Percentiles rank a stretch among this genome's conserved stretches.
phyloP scores from a whole-genome alignment of 2,888 invertebrate genomes.

The Xanthostigma xanthostigma region DNA sequence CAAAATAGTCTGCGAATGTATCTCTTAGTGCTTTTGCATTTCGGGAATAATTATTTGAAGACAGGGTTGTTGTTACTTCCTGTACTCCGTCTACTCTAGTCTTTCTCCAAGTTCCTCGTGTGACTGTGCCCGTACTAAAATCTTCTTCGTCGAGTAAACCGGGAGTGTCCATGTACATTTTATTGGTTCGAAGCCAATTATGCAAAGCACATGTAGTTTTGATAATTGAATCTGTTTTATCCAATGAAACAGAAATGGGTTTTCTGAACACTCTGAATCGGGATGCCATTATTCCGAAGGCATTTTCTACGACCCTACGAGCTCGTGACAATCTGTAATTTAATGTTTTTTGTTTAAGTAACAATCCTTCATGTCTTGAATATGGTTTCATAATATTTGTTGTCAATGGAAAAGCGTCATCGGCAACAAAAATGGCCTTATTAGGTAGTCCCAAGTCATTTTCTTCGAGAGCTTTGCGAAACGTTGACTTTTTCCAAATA shows the following conservation, averaged over 20 bases:
- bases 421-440: constrained; percentile 2
- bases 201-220: too few relatives aligned
- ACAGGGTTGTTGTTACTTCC: constrained; percentile 15
- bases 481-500: constrained; percentile 6
- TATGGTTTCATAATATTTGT: not conserved
- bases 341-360: constrained; percentile 3
- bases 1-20: not conserved
- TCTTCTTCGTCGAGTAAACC: constrained; percentile 16
- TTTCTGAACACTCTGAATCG: constrained; percentile 15
- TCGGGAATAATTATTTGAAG: constrained; percentile 16
- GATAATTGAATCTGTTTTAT: constrained; percentile 12
- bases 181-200: too few relatives aligned
- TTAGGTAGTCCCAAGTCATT: constrained; percentile 6
- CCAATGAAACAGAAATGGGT: constrained; percentile 11
- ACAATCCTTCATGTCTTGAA: not conserved
- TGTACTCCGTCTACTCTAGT: constrained; percentile 14
- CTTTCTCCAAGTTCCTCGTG: constrained; percentile 14
- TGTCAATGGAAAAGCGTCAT: constrained; percentile 2
- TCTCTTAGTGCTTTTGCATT: constrained; percentile 14
- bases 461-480: constrained; percentile 4
- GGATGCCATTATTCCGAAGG: constrained; percentile 13
- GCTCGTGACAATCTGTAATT: constrained; percentile 15
- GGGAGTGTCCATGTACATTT: constrained; percentile 15
- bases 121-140: constrained; percentile 14
- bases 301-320: constrained; percentile 13